Evolutionary conservation across 1,140 invertebrate species (phyloP).

Genomic region (Drosophila kanapiae): DNA sequence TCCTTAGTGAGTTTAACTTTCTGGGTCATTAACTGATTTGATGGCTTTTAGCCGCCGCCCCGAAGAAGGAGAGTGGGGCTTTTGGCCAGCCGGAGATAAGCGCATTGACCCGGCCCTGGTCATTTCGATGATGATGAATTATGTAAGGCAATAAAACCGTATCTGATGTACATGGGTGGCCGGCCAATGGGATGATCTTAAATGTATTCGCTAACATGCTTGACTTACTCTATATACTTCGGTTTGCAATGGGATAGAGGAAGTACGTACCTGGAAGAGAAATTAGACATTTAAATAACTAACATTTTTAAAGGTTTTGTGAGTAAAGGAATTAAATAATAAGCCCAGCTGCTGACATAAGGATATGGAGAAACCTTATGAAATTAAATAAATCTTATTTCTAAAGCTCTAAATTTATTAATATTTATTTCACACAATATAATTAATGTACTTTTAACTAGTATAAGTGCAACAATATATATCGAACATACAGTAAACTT

Average conservation of each 20-base stretch:
- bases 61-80: neutral
- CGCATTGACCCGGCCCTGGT: constrained; percentile 29
- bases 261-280: constrained; percentile 54
- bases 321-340: no score
- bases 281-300: constrained; percentile 1
- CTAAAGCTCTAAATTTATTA: no score
- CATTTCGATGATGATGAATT: constrained; percentile 47
- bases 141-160: constrained; percentile 46
- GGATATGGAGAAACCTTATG: neutral
- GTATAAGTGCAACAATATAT: no score
- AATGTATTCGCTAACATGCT: constrained; percentile 23
- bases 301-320: neutral
- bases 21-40: constrained; percentile 76
- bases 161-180: constrained; percentile 26
- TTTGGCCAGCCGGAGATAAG: constrained; percentile 38
- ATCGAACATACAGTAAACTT: no score
- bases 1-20: constrained; percentile 46
- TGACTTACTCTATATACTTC: constrained; percentile 26
- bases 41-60: constrained; percentile 48
- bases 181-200: neutral
- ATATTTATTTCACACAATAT: no score
- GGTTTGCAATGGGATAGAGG: neutral
- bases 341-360: constrained; percentile 20
- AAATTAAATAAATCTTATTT: neutral
- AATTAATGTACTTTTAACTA: no score